Base-by-base conservation (phyloP, 2,797 vertebrate species). In the Spinibarbus caldwelli region DNA sequence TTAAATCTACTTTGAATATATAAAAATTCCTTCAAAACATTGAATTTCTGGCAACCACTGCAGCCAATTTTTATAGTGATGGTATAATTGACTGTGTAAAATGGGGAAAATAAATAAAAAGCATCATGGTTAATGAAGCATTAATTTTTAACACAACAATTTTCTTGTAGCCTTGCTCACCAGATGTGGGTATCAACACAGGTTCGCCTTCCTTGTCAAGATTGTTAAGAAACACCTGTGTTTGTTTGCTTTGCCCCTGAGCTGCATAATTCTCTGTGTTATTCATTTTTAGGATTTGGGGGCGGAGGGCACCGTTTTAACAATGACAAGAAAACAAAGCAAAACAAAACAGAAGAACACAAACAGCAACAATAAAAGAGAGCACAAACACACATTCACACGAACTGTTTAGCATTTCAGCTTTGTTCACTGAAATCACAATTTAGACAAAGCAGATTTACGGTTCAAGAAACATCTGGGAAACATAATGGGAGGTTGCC, bases 401-500 rank as follows among this genome's bases (percentile, higher is more conserved):
- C 38, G 10, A 36, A 10, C 23, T 10, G n/a, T 54, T 84, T 23
- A 77, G 43, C 26, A 34, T 84, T 64, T 64, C 41, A 64, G 70
- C 64, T 76, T 68, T 62, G 31, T 67, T 76, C 43, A 41, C 52
- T 5, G 7, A 73, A 83, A 52, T 78, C n/a, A 54, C 38, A 89
- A 92, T 91, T 91, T 88, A 91, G 91, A 89, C 90, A 90, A 87
- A 2, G 11, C 77, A 88, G 87, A 89, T 89, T 90, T 92, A 89
- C 85, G 91, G 94, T 93, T 94, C 93, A 93, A 80, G 91, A 90
- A 93, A 93, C 93, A 95, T 93, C 94, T 94, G 94, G 92, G 84
- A 67, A 72, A 89, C 88, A 85, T 23, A 34, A 43, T 76, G 72
- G 52, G 41, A 57, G 10, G 23, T 71, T 79, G 83, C 83, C 86